Conservation (phyloP, 2,797 vertebrate species). For the Rhodeus uyekii region DNA sequence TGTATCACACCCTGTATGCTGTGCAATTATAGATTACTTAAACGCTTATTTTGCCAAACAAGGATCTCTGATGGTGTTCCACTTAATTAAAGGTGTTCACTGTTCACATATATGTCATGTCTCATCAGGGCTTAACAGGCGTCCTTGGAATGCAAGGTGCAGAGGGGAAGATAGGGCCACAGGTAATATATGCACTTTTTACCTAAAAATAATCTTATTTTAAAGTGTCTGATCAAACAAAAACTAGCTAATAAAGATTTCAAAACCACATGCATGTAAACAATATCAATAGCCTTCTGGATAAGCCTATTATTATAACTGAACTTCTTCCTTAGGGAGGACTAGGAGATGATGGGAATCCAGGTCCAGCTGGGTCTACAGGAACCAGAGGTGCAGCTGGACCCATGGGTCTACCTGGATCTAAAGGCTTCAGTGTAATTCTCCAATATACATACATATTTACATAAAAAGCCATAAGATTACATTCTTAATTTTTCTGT, state of each 20-base stretch:
- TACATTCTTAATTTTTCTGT: not conserved
- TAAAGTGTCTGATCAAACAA: not conserved
- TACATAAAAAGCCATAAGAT: not conserved
- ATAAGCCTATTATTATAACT: not conserved
- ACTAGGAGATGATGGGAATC: constrained; percentile 91
- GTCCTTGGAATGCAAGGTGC: constrained; percentile 88
- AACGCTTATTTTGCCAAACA: not conserved
- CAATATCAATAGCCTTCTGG: not conserved
- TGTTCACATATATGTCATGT: not conserved
- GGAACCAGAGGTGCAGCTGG: constrained; percentile 88
- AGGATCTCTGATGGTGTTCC: not conserved
- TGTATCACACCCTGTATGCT: not conserved
- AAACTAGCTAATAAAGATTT: not conserved
- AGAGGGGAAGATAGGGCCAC: constrained; percentile 92
- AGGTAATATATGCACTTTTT: constrained; percentile 73
- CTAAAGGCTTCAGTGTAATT: constrained; percentile 93
- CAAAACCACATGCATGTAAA: not conserved
- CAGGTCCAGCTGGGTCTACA: constrained; percentile 84
- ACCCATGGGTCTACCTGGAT: constrained; percentile 91
- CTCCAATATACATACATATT: constrained; percentile 36
- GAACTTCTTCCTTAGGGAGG: constrained; percentile 77
- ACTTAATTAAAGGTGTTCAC: not conserved
- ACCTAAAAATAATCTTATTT: not conserved
- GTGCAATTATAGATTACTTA: not conserved
- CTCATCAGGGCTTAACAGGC: constrained; percentile 89